Conservation (phyloP, 2,888 invertebrate genomes). For the Folsomia manolachei region DNA sequence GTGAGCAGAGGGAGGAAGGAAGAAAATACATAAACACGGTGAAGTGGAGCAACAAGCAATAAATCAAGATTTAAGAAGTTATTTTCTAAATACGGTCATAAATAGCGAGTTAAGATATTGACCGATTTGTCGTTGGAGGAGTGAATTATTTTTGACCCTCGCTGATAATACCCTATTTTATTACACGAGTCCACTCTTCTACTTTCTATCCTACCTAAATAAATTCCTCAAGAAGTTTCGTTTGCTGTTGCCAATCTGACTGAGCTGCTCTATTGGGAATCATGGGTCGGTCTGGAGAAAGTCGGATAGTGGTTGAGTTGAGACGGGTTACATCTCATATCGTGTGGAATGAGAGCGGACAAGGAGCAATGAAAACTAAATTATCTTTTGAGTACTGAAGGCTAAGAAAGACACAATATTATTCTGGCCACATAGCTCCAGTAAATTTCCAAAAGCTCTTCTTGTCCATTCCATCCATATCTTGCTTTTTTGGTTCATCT, state of each 20-base stretch:
- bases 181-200: conserved; percentile 21
- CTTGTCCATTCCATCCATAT: conserved; percentile 20
- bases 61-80: conserved; percentile 50
- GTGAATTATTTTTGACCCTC: conserved; percentile 50
- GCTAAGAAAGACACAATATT: conserved; percentile 12
- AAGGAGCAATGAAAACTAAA: neutral
- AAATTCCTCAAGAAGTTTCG: neutral
- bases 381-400: conserved; percentile 16
- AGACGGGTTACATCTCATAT: no score
- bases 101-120: conserved; percentile 51
- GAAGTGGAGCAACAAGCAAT: conserved; percentile 37
- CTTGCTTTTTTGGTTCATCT: conserved; percentile 17
- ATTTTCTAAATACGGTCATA: conserved; percentile 50
- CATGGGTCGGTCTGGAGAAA: neutral
- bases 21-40: neutral
- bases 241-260: conserved; percentile 22
- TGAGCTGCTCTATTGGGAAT: conserved; percentile 43
- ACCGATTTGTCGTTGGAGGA: conserved; percentile 49
- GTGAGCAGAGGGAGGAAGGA: no score
- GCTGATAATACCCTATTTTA: conserved; percentile 50
- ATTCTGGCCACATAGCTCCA: conserved; percentile 20
- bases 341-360: no score
- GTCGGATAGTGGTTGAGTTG: no score
- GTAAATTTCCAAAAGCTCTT: conserved; percentile 21
- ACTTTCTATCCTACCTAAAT: no score